Conservation (phyloP, 2,113 vertebrate species). For the Rousettus leschenaultii region DNA sequence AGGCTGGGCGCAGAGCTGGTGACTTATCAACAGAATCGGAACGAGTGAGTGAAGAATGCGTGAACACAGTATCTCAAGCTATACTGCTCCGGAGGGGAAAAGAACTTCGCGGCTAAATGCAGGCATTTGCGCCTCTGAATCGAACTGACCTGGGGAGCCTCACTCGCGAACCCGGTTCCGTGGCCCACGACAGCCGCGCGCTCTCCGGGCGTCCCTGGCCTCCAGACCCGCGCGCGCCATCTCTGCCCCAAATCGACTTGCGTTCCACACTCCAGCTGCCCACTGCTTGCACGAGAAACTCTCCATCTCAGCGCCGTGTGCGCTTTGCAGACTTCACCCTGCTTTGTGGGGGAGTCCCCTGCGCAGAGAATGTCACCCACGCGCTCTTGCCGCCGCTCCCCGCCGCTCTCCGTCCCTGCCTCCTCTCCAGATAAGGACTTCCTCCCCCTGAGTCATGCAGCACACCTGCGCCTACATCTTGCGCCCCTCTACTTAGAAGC, state of each 20-base stretch:
- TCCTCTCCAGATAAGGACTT: not conserved
- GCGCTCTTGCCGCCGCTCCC: not conserved
- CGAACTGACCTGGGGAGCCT: not conserved
- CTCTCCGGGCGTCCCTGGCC: not conserved
- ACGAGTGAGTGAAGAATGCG: not conserved
- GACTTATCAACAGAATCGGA: constrained; percentile 5
- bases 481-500: not conserved
- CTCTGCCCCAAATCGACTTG: not conserved
- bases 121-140: not conserved
- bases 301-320: not conserved
- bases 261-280: not conserved
- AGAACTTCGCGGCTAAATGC: not conserved
- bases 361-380: not conserved
- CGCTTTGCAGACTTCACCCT: not conserved
- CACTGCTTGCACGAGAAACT: not conserved
- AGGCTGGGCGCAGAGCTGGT: not conserved
- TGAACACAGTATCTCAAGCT: not conserved
- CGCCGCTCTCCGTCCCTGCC: not conserved
- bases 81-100: not conserved
- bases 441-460: not conserved
- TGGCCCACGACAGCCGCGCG: not conserved
- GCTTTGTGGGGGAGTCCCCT: not conserved
- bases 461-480: not conserved
- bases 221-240: rapidly evolving
- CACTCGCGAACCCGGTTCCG: not conserved